Evolutionary conservation across 2,113 vertebrate species (phyloP).

Genomic region (Alces alces): DNA sequence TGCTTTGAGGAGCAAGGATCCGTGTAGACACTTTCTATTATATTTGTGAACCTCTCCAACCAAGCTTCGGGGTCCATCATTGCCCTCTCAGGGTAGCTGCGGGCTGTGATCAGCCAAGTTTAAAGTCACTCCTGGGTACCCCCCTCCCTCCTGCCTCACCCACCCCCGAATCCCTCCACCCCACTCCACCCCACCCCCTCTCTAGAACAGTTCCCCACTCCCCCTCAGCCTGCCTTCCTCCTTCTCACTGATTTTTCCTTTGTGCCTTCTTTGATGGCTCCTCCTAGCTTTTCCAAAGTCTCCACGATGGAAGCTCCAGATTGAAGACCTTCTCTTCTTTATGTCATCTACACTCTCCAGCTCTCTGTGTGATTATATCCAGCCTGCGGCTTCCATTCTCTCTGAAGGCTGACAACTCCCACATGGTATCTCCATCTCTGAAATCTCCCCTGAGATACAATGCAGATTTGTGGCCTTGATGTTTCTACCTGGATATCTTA

Average conservation of each 20-base stretch:
- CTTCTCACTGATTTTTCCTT: not conserved
- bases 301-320: not conserved
- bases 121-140: not conserved
- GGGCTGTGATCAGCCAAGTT: not conserved
- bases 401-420: not conserved
- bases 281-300: not conserved
- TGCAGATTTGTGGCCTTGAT: not conserved
- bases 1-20: not conserved
- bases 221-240: not conserved
- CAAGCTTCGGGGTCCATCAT: accelerated
- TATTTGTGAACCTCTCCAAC: not conserved
- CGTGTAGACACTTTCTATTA: no score
- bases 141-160: accelerated
- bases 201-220: no score
- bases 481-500: not conserved
- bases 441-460: not conserved
- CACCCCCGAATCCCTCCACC: not conserved
- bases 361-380: not conserved
- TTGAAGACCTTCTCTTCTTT: not conserved
- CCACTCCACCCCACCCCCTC: no score
- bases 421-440: not conserved
- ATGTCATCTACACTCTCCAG: accelerated
- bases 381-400: not conserved
- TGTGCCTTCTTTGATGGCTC: not conserved
- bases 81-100: not conserved